Conservation (phyloP, 1,140 invertebrate genomes). For the Procambarus virginalis region DNA sequence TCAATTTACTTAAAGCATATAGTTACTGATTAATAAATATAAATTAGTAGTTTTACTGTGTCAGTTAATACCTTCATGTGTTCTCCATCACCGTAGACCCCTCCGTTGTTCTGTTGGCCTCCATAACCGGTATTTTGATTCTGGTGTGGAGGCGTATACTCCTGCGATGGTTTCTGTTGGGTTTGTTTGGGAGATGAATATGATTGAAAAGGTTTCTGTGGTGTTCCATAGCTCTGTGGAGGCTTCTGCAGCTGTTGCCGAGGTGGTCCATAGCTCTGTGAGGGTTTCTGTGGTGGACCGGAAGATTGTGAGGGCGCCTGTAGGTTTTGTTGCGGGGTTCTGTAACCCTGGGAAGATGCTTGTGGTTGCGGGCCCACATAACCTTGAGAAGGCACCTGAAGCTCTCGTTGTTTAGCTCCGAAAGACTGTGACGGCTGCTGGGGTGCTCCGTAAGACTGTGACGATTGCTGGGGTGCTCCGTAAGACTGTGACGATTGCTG, state of each 20-base stretch:
- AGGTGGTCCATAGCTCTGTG: slow-evolving; percentile 48
- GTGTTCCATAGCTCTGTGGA: slow-evolving; percentile 34
- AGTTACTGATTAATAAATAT: background rate
- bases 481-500: no score
- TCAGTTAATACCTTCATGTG: slow-evolving; percentile 23
- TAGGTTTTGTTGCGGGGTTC: background rate
- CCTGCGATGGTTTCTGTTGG: slow-evolving; percentile 23
- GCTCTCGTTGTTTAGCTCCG: no score
- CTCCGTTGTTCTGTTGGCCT: slow-evolving; percentile 1
- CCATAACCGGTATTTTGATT: background rate
- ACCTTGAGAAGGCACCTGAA: background rate
- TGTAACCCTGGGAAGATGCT: background rate
- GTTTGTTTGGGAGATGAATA: slow-evolving; percentile 33
- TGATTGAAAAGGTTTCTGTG: slow-evolving; percentile 50
- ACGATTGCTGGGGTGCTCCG: no score
- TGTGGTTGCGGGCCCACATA: background rate
- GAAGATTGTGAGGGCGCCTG: slow-evolving; percentile 29
- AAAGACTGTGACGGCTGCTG: no score
- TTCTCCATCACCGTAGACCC: background rate
- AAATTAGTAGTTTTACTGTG: no score
- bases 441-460: no score
- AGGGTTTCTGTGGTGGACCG: slow-evolving; percentile 6
- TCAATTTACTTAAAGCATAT: background rate
- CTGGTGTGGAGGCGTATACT: slow-evolving; percentile 23
- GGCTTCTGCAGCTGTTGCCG: slow-evolving; percentile 11